Evolutionary conservation across 2,797 vertebrate genomes (phyloP).

Genomic region (Spinibarbus caldwelli): DNA sequence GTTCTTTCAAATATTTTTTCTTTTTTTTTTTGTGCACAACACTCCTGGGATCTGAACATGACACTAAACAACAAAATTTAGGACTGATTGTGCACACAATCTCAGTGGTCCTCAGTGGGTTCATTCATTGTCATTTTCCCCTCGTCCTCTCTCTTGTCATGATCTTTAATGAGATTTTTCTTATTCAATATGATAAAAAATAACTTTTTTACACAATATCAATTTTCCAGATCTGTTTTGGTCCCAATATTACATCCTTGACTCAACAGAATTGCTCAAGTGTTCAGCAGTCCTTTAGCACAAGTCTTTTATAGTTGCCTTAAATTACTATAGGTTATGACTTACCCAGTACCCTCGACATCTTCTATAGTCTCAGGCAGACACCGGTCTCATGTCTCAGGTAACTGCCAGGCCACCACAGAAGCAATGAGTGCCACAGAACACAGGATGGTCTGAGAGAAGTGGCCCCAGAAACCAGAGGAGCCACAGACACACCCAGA

Average conservation of each 20-base stretch:
- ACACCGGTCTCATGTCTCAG: conserved; percentile 77
- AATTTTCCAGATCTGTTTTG: background rate
- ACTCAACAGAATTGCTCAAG: background rate
- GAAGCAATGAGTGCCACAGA: conserved; percentile 71
- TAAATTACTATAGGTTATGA: background rate
- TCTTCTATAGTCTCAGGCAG: conserved; percentile 89
- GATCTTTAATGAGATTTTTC: conserved; percentile 2
- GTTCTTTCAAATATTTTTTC: background rate
- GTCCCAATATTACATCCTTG: background rate
- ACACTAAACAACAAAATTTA: background rate
- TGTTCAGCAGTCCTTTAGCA: background rate
- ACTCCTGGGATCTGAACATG: background rate
- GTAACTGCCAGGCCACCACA: conserved; percentile 74
- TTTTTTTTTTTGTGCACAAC: background rate
- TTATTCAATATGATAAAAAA: background rate
- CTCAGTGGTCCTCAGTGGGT: background rate
- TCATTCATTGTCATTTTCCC: background rate
- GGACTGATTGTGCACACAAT: background rate
- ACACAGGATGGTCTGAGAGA: conserved; percentile 81
- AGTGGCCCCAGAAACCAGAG: conserved; percentile 78
- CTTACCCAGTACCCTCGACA: conserved; percentile 75
- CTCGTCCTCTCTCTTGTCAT: background rate
- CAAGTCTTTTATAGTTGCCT: background rate
- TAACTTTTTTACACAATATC: background rate
- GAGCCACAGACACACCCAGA: conserved; percentile 77